phyloP scores from a whole-genome alignment of 2,113 vertebrate genomes.

The Lucifuga dentata region DNA sequence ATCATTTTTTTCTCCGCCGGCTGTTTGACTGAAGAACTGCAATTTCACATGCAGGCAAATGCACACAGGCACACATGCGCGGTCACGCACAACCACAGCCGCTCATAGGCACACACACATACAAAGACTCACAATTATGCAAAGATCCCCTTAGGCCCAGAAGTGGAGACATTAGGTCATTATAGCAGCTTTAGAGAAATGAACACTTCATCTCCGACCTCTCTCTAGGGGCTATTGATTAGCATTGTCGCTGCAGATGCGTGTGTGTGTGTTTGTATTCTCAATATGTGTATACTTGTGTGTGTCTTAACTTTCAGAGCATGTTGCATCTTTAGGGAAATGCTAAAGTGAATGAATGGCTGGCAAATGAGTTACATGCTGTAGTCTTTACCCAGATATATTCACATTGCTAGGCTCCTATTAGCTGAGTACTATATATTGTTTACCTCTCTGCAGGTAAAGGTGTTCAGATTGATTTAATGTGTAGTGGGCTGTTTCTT shows the following conservation, averaged over 20 bases:
- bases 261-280: constrained; percentile 5
- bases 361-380: background rate
- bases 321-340: constrained; percentile 20
- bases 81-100: background rate
- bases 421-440: too few species aligned
- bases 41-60: constrained; percentile 48
- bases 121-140: constrained; percentile 9
- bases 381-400: too few species aligned
- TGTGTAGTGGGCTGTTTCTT: too few species aligned
- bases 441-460: too few species aligned
- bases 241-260: constrained; percentile 19
- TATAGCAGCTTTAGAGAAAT: constrained; percentile 61
- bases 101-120: background rate
- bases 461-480: too few species aligned
- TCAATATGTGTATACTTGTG: background rate
- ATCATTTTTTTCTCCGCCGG: constrained; percentile 51
- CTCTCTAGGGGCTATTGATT: constrained; percentile 54
- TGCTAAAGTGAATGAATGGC: constrained; percentile 19
- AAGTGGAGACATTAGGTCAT: constrained; percentile 48
- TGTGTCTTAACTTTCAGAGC: constrained; percentile 22
- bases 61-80: constrained; percentile 4
- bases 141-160: constrained; percentile 25
- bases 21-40: constrained; percentile 39
- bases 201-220: constrained; percentile 50
- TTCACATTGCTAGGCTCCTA: too few species aligned